Evolutionary conservation across 2,797 vertebrate genomes (phyloP), one percentile per base, ranked within the genome.

Genomic region (Sandelia bainsii): DNA sequence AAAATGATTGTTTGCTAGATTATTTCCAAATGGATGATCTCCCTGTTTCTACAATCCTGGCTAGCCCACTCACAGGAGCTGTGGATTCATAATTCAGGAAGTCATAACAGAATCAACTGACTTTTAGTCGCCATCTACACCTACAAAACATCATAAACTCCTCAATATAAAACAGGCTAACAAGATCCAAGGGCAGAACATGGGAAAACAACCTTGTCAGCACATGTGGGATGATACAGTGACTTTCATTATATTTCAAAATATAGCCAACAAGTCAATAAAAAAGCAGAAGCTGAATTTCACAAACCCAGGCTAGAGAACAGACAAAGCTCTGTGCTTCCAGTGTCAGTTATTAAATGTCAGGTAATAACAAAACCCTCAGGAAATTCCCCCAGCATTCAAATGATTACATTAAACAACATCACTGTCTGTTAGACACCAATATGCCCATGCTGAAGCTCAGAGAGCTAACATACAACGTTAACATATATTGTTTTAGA

Each of bases 351-450:
- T 84, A 85, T 76, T 81, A 79, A 77, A 87, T 79, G 77, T 84
- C 80, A 82, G 63, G 69, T 76, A 86, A 75, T 83, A 74, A 85
- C 61, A 79, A 53, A 69, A 75, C 69, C 32, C 39, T 79, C 64
- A 73, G 87, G 87, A 82, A 91, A 90, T 78, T 69, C 77, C 81
- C 81, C 87, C 17, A 72, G 19, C 63, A 79, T 83, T 89, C 70
- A 88, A 85, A 90, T 83, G 3, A 79, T 66, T 27, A 60, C 22
- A 74, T 69, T 69, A 84, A 88, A 80, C 77, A 69, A 61, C 71
- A 80, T 23, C 44, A 14, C n/a, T 37, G 48, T 53, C 70, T 53
- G 61, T 67, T 66, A 60, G 62, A 68, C 27, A 45, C 22, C 29
- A 17, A 37, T 49, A 50, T 64, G 34, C 23, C 34, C 23, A 0